Base-by-base conservation (phyloP, 92 coral and sea anemone genomes). In the Blastomussa wellsi region DNA sequence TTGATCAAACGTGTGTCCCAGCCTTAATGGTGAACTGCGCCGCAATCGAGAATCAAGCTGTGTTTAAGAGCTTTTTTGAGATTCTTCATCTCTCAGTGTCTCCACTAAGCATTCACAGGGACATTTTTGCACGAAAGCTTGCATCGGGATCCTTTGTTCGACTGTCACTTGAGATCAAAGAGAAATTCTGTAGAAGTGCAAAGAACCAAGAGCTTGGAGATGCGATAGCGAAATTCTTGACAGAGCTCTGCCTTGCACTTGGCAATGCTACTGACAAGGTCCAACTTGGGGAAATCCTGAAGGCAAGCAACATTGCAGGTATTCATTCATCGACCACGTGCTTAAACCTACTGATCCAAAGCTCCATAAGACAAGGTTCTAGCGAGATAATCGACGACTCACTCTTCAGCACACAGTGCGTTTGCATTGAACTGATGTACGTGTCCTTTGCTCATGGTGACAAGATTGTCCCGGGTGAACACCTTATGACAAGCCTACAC, bases 1-100 rank as follows among this genome's bases (percentile, higher is more conserved):
- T 92, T 26, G 99, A 97, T 76, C 94, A 97, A 76, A 74, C 85
- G 29, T 95, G 95, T 67, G 91, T 97, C 22, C 93, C 95, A 15
- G 98, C 93, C 51, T 91, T 97, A 33, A 90, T 97, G 91, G 78
- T 91, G 15, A 86, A 93, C 83, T 90, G 82, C 55, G 92, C 90
- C 62, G 70, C 86, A 19, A 85, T 97, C 74, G 88, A 84, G 72
- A 86, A 83, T 70, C 85, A 90, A 16, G 60, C 78, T 24, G 87
- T 91, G 55, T 92, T 95, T 72, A 87, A 92, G 42, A 86, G 60
- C 68, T 88, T 97, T 73, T 95, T 94, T 89, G 79, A 79, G 24
- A 86, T 97, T 51, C 89, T 97, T 2, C 88, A 82, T 70, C 77
- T 77, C 24, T 94, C 92, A n/a, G 79, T 96, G 59, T 78, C 86